These are phyloP conservation scores for Nephotettix cincticeps DNA, from an alignment of 1,140 invertebrate species.

Conservation along the genomic window DNA sequence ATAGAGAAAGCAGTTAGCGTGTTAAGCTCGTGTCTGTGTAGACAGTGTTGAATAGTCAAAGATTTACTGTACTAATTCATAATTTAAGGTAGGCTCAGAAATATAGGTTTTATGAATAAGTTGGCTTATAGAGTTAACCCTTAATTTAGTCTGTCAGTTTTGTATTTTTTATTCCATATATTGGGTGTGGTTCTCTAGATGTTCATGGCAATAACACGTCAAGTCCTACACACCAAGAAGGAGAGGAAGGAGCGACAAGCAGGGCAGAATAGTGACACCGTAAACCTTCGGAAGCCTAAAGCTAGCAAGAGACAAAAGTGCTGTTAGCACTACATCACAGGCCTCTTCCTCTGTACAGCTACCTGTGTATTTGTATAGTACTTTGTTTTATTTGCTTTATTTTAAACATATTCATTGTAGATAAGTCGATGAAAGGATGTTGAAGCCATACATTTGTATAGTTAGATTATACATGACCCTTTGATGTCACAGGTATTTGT, in stretches of 20 bases:
- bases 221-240: constrained; percentile 68
- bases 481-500: too few relatives aligned
- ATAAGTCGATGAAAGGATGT: background rate
- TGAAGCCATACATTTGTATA: background rate
- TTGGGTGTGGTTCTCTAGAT: constrained; percentile 63
- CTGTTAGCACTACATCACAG: constrained; percentile 37
- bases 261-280: constrained; percentile 49
- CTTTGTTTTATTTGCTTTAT: background rate
- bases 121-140: too few relatives aligned
- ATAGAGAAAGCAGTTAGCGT: too few relatives aligned
- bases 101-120: too few relatives aligned
- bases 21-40: too few relatives aligned
- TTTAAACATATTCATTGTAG: constrained; percentile 9
- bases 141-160: too few relatives aligned
- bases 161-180: too few relatives aligned
- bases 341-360: background rate
- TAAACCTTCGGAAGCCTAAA: constrained; percentile 41
- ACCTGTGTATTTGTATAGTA: constrained; percentile 13
- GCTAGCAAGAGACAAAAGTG: constrained; percentile 40
- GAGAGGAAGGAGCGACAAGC: constrained; percentile 59
- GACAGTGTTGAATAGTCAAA: too few relatives aligned
- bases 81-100: too few relatives aligned
- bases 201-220: constrained; percentile 71
- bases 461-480: too few relatives aligned
- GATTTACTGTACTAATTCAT: too few relatives aligned